Evolutionary conservation across 2,797 vertebrate species (phyloP).

Genomic region (Microtus obscurus): DNA sequence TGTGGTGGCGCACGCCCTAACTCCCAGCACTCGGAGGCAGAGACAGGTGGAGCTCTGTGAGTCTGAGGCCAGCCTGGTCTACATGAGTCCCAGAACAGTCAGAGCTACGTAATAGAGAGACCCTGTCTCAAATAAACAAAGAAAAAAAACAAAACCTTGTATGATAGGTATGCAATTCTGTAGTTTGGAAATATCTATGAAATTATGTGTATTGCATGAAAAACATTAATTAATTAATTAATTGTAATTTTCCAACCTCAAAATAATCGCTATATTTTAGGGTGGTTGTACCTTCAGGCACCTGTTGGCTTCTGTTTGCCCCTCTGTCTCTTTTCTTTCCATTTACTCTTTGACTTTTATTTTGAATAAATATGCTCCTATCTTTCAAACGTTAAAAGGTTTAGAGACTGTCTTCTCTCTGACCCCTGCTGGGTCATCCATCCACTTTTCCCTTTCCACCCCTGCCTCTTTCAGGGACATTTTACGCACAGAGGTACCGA

Average conservation of each 20-base stretch:
- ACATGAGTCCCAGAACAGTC: neutral
- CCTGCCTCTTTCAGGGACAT: neutral
- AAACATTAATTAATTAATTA: neutral
- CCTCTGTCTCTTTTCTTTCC: neutral
- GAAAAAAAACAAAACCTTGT: neutral
- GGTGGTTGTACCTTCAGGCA: neutral
- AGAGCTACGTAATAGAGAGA: neutral
- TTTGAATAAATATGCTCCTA: constrained; percentile 4
- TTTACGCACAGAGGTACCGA: neutral
- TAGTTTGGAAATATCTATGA: neutral
- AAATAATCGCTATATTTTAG: neutral
- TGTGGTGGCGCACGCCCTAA: neutral
- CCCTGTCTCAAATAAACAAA: neutral
- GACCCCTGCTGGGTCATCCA: neutral
- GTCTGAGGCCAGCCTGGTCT: neutral
- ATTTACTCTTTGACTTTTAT: neutral
- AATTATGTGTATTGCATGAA: neutral
- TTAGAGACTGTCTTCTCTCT: neutral
- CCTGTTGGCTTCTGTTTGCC: neutral
- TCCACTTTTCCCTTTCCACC: neutral
- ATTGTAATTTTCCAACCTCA: neutral
- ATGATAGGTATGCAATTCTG: neutral
- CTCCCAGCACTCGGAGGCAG: neutral
- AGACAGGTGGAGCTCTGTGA: neutral
- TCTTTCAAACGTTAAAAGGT: neutral